A percentile compares a stretch with the other conserved stretches of the same genome.
Evolutionary conservation across 1,140 invertebrate genomes (phyloP).

Genomic region (Capitella teleta): DNA sequence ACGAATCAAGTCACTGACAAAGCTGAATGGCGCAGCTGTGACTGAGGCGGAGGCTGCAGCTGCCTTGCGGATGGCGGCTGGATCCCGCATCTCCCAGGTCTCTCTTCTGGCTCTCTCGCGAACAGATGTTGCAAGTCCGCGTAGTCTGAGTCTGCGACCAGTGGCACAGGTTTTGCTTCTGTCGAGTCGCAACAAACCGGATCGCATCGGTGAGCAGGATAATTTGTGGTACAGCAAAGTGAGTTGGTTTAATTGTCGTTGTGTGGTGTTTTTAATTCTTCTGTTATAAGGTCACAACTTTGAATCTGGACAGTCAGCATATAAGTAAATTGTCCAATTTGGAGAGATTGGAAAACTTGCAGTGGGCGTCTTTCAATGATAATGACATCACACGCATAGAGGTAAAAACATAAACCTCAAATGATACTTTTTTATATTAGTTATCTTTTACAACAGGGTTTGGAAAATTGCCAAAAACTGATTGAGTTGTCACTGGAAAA

Average conservation of each 20-base stretch:
- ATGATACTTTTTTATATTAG: too few species aligned
- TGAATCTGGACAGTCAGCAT: conserved; percentile 33
- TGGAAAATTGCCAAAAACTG: conserved; percentile 31
- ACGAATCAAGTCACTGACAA: conserved; percentile 27
- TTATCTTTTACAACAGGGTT: too few species aligned
- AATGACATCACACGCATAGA: conserved; percentile 40
- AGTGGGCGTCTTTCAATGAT: conserved; percentile 38
- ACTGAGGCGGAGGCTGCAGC: conserved; percentile 28
- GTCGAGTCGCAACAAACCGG: conserved; percentile 25
- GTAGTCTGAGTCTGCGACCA: conserved; percentile 24
- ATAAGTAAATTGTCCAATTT: conserved; percentile 34
- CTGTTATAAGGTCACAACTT: conserved; percentile 26
- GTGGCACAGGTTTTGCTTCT: conserved; percentile 22
- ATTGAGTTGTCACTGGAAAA: conserved; percentile 69
- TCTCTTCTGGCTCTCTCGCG: conserved; percentile 28
- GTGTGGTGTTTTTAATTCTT: background rate
- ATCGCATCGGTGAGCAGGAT: conserved; percentile 27
- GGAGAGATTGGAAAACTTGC: conserved; percentile 30
- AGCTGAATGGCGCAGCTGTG: conserved; percentile 24
- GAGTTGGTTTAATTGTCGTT: too few species aligned
- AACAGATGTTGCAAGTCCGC: conserved; percentile 21
- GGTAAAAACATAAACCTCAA: conserved; percentile 14
- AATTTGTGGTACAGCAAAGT: conserved; percentile 31
- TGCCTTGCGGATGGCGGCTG: conserved; percentile 32
- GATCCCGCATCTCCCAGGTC: conserved; percentile 35